A percentile compares a stretch with the other conserved stretches of the same genome.
Evolutionary conservation across 2,797 vertebrate species (phyloP).

Genomic region (Myotis vivesi): DNA sequence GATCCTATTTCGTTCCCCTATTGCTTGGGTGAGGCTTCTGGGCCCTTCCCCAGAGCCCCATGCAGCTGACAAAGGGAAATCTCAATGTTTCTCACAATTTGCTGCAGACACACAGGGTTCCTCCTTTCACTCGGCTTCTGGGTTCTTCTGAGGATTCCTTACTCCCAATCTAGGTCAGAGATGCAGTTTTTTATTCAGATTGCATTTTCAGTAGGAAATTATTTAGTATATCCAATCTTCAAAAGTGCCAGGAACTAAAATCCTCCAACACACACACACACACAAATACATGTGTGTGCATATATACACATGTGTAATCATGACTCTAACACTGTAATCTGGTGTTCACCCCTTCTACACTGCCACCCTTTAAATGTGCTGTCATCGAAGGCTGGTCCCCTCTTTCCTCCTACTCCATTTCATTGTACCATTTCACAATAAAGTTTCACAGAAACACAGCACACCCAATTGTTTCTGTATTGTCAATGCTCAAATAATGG

Average conservation of each 20-base stretch:
- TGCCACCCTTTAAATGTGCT: background rate
- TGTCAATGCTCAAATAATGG: background rate
- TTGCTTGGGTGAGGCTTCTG: background rate
- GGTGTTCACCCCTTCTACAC: background rate
- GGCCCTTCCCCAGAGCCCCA: background rate
- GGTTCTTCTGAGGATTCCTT: background rate
- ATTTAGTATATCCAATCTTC: background rate
- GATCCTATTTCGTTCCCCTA: background rate
- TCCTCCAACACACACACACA: background rate
- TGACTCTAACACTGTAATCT: background rate
- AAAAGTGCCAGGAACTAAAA: background rate
- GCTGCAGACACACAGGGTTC: background rate
- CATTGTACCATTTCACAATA: background rate
- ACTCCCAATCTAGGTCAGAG: background rate
- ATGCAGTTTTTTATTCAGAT: background rate
- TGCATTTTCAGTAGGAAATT: background rate
- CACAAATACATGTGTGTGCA: too few relatives aligned
- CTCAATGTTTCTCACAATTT: background rate
- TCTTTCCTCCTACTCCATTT: background rate
- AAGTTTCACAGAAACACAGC: background rate
- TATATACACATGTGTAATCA: background rate
- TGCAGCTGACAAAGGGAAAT: background rate
- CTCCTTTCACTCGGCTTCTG: background rate
- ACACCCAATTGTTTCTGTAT: background rate
- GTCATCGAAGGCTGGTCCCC: background rate